Base-by-base conservation (phyloP, 2,797 vertebrate genomes). In the Karalla daura region DNA sequence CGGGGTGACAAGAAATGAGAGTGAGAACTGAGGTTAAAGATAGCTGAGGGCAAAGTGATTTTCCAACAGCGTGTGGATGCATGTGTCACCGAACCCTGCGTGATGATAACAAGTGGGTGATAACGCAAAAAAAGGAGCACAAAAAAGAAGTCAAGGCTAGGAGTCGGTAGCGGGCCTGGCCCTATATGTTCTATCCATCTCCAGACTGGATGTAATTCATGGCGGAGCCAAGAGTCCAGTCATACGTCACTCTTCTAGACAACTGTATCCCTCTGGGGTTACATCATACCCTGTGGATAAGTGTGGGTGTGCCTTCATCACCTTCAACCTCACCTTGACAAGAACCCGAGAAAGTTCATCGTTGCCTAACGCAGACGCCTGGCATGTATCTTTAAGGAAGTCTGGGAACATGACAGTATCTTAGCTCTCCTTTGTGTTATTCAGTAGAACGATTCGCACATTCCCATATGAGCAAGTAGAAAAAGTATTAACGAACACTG, bases 111-210 rank as follows among this genome's bases (percentile, higher is more conserved):
- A 56, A 47, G 58, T 21, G 25, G 23, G 49, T 47, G 77, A 53
- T 32, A 56, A 68, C 56, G 37, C 30, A 50, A 11, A n/a, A n/a
- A n/a, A n/a, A 50, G n/a, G 14, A 4, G 15, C 45, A 40, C n/a
- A 49, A 36, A 60, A 74, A 81, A 47, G 66, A 74, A 69, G 45
- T 80, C 78, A 75, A 83, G 76, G 73, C 76, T 45, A 33, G 52
- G 43, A 47, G 53, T 27, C n/a, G n/a, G n/a, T 53, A 8, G 54
- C 70, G 36, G 30, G 20, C 28, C 49, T 41, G 24, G 53, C 69
- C 33, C 56, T 76, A 58, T 67, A 61, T 47, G 50, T 41, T 27
- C 52, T 46, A 60, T 70, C 44, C 10, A 70, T 72, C 64, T 58
- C 61, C 28, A 23, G 37, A 40, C 72, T 75, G 51, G 39, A 72